These are phyloP conservation scores for Polypterus senegalus DNA, from an alignment of 2,113 vertebrate genomes.

Conservation along the genomic window DNA sequence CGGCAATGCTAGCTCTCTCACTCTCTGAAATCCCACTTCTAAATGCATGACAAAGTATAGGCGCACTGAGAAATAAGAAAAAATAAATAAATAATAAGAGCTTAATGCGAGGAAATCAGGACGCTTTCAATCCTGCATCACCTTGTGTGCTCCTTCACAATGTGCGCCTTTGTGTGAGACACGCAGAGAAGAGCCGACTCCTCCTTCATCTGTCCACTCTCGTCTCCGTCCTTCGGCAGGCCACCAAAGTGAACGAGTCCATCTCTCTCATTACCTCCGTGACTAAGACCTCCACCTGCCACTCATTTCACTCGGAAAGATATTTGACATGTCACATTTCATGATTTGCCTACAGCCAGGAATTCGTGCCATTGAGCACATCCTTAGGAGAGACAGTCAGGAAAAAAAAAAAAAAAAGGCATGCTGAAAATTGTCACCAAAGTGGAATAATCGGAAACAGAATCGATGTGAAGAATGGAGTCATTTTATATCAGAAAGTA, in stretches of 20 bases:
- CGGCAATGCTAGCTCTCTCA: slow-evolving; percentile 42
- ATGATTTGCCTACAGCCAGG: slow-evolving; percentile 24
- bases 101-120: not conserved
- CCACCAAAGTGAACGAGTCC: too few species aligned
- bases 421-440: slow-evolving; percentile 4
- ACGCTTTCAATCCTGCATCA: too few species aligned
- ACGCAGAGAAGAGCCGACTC: too few species aligned
- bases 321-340: slow-evolving; percentile 16
- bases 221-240: too few species aligned
- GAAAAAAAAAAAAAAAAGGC: too few species aligned
- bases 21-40: slow-evolving; percentile 24
- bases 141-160: too few species aligned
- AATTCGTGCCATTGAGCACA: slow-evolving; percentile 15
- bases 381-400: too few species aligned
- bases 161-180: too few species aligned
- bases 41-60: slow-evolving; percentile 14
- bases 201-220: too few species aligned
- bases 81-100: slow-evolving; percentile 10
- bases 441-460: slow-evolving; percentile 15
- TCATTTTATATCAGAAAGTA: too few species aligned
- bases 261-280: not conserved
- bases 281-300: not conserved
- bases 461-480: slow-evolving; percentile 6
- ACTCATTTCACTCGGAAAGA: slow-evolving; percentile 18
- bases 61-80: not conserved